These are phyloP conservation scores for Coregonus suidteri DNA, from an alignment of 2,797 vertebrate species.

Conservation along the genomic window DNA sequence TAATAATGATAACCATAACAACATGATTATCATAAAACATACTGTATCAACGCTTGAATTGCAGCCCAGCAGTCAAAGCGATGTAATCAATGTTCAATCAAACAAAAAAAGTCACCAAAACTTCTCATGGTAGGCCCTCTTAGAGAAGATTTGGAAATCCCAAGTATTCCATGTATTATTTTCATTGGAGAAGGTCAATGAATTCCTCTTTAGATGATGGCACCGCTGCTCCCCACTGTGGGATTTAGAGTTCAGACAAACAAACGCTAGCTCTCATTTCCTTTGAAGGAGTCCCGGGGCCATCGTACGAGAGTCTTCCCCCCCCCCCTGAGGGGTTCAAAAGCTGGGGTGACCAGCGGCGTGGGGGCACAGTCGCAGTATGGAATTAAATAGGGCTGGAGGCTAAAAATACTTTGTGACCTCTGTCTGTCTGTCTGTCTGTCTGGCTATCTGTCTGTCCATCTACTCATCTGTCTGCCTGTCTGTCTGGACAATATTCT, in stretches of 20 bases:
- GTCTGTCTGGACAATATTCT: not conserved
- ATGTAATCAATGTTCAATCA: not conserved
- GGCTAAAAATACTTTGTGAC: not conserved
- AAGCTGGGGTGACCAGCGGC: constrained; percentile 37
- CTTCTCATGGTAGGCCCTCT: not conserved
- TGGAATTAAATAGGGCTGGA: constrained; percentile 36
- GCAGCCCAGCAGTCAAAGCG: not conserved
- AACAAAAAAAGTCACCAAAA: not conserved
- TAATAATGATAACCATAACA: not conserved
- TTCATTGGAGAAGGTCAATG: constrained; percentile 36
- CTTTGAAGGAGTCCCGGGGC: constrained; percentile 53
- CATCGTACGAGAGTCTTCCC: constrained; percentile 27
- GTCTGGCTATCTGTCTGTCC: not conserved
- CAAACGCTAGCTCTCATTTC: constrained; percentile 52
- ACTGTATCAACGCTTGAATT: not conserved
- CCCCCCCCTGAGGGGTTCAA: constrained; percentile 62
- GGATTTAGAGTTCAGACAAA: constrained; percentile 57
- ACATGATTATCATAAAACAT: not conserved
- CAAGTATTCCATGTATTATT: constrained; percentile 40
- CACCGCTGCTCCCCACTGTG: constrained; percentile 36
- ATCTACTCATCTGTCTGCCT: not conserved
- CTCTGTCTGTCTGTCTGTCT: too few species aligned
- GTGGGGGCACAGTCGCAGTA: constrained; percentile 12
- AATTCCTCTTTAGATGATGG: constrained; percentile 30
- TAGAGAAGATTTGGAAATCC: constrained; percentile 28